Conservation (phyloP, 2,113 vertebrate genomes). For the Pelecanus crispus region DNA sequence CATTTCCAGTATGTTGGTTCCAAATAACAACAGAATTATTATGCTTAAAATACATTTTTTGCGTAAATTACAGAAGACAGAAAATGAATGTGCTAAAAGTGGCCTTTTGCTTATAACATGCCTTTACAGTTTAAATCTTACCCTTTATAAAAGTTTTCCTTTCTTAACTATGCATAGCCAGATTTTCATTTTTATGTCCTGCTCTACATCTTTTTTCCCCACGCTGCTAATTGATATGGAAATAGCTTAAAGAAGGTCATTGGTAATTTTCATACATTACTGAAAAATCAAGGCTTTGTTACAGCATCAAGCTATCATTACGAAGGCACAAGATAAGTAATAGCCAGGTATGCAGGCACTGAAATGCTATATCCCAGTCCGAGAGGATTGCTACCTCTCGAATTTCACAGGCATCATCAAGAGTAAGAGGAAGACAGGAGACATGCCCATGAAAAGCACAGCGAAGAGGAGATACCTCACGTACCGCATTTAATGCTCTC, state of each 20-base stretch:
- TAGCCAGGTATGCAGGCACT: not conserved
- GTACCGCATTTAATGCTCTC: fast-evolving
- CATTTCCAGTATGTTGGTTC: not conserved
- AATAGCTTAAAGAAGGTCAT: not conserved
- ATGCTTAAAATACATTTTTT: not conserved
- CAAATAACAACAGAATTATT: not conserved
- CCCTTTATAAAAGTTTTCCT: not conserved
- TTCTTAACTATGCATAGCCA: not conserved
- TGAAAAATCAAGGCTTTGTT: not conserved
- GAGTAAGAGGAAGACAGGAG: not conserved
- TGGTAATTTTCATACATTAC: not conserved
- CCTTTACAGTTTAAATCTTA: not conserved
- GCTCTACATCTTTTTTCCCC: not conserved
- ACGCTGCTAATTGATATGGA: not conserved
- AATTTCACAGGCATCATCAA: not conserved
- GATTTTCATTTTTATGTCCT: not conserved
- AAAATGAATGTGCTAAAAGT: not conserved
- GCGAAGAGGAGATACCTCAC: not conserved
- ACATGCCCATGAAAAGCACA: not conserved
- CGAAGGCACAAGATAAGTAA: not conserved
- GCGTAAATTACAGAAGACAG: not conserved
- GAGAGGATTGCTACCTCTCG: not conserved
- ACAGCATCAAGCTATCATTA: not conserved
- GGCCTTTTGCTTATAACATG: not conserved
- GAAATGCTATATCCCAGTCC: fast-evolving